phyloP scores from a whole-genome alignment of 2,113 vertebrate genomes.

The Heterocephalus glaber region DNA sequence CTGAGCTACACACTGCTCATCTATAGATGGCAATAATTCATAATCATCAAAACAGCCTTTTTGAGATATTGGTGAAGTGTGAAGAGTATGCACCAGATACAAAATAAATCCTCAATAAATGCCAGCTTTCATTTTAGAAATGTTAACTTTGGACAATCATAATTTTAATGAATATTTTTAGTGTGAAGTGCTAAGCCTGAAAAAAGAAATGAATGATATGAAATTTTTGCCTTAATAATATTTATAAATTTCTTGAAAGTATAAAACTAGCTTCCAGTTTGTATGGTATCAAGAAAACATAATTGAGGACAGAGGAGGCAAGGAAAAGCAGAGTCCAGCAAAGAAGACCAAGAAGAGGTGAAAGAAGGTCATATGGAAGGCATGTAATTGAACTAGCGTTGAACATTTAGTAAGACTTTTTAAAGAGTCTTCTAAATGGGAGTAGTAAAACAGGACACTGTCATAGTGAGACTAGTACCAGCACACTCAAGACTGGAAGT shows the following conservation, averaged over 20 bases:
- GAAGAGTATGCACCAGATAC: not conserved
- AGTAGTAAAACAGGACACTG: not conserved
- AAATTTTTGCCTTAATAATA: not conserved
- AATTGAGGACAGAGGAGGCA: not conserved
- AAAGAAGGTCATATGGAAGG: not conserved
- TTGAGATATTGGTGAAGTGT: not conserved
- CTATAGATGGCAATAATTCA: not conserved
- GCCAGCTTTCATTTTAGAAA: slow-evolving; percentile 39
- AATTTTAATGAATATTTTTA: slow-evolving; percentile 18
- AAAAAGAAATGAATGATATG: slow-evolving; percentile 28
- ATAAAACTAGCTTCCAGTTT: slow-evolving; percentile 7
- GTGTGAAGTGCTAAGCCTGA: not conserved
- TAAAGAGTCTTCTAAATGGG: not conserved
- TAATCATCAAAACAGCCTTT: not conserved
- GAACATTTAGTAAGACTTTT: not conserved
- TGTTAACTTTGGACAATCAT: not conserved
- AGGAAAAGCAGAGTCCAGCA: not conserved
- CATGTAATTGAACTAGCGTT: not conserved
- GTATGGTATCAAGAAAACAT: not conserved
- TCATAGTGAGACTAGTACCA: not conserved
- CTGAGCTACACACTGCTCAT: not conserved
- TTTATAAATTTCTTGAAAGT: slow-evolving; percentile 19
- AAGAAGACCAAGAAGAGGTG: not conserved
- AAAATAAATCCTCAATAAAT: slow-evolving; percentile 40
- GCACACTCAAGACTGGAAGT: rapidly evolving